Evolutionary conservation across 37 sponge, comb jelly and placozoan genomes (phyloP).

Genomic region (Ephydatia muelleri): DNA sequence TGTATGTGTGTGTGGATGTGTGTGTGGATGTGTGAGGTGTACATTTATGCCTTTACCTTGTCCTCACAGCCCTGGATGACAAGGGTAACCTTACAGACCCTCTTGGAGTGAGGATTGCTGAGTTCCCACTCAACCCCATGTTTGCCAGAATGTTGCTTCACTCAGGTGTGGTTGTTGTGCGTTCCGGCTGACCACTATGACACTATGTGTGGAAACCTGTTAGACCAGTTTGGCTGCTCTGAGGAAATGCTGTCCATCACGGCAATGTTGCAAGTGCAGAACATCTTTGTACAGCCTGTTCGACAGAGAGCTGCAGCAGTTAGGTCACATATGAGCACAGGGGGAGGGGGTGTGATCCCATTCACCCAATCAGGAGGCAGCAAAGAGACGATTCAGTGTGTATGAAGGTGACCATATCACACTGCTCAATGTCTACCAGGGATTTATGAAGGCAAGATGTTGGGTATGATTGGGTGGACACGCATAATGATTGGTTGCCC

Average conservation of each 20-base stretch:
- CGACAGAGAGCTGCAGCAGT: conserved; percentile 75
- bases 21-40: no score
- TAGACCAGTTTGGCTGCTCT: conserved; percentile 86
- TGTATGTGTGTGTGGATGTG: no score
- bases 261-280: conserved; percentile 89
- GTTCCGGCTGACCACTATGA: not conserved
- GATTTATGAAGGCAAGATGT: conserved; percentile 62
- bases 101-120: conserved; percentile 86
- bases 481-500: not conserved
- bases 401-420: conserved; percentile 94
- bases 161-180: conserved; percentile 65
- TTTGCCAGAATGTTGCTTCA: conserved; percentile 88
- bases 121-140: conserved; percentile 93
- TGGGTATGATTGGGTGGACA: not conserved
- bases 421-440: conserved; percentile 89
- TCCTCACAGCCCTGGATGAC: conserved; percentile 73
- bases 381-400: conserved; percentile 71
- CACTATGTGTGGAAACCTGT: not conserved
- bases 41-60: not conserved
- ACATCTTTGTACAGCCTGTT: conserved; percentile 72
- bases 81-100: conserved; percentile 67
- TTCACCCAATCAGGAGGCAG: conserved; percentile 40
- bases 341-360: not conserved
- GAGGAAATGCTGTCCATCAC: conserved; percentile 87
- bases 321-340: not conserved